Conservation (phyloP, 1,140 invertebrate genomes). For the Drosophila bifasciata region DNA sequence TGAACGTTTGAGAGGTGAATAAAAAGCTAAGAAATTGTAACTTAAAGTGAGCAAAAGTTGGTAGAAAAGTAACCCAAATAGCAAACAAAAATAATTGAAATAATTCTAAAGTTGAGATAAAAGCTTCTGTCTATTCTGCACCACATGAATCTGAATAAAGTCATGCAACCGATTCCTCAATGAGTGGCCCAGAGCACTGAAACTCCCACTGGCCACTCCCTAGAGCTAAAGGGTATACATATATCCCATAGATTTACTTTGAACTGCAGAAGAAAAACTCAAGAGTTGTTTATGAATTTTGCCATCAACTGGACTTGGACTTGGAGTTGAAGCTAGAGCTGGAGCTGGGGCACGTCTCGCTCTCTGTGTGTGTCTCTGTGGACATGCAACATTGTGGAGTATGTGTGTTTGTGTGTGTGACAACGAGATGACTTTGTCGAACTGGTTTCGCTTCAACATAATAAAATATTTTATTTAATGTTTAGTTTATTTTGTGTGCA, state of each 20-base stretch:
- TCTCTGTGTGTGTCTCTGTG: conserved; percentile 18
- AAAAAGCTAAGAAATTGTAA: too few relatives aligned
- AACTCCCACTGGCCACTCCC: too few relatives aligned
- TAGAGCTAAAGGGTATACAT: conserved; percentile 2
- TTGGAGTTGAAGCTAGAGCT: too few relatives aligned
- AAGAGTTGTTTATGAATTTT: conserved; percentile 75
- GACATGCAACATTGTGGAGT: conserved; percentile 66
- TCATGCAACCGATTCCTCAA: too few relatives aligned
- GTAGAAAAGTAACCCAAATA: too few relatives aligned
- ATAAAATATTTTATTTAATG: conserved; percentile 84
- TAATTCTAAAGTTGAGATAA: too few relatives aligned
- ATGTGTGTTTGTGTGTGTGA: conserved; percentile 47
- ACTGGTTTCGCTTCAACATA: conserved; percentile 74
- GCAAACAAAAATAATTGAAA: too few relatives aligned
- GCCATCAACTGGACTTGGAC: conserved; percentile 54
- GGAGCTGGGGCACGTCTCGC: conserved; percentile 20
- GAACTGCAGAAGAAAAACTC: conserved; percentile 41
- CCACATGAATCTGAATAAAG: too few relatives aligned
- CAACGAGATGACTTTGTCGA: conserved; percentile 35
- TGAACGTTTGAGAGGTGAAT: too few relatives aligned
- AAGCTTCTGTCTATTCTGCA: too few relatives aligned
- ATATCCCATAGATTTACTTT: conserved; percentile 2
- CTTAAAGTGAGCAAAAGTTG: too few relatives aligned
- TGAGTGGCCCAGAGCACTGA: too few relatives aligned
- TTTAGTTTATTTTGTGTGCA: conserved; percentile 76